Evolutionary conservation across 2,797 vertebrate species (phyloP), one percentile per base, ranked within the genome.

Genomic region (Cyprinodon diabolis): DNA sequence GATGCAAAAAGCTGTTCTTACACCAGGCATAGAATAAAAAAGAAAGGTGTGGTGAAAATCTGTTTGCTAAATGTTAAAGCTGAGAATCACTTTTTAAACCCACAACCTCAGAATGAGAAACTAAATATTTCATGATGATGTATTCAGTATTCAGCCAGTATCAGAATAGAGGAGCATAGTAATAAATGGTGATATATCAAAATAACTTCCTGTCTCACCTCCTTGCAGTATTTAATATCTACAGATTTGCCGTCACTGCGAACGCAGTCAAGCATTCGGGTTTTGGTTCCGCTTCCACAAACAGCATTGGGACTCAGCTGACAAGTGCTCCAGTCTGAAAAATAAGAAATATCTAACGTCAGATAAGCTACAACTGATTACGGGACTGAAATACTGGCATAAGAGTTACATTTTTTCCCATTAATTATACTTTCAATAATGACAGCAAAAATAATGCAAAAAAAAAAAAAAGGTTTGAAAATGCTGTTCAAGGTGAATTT

Each of bases 161-260:
- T 72, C 15, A 5, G 19, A 62, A 30, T 15, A 8, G 58, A 8
- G 19, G 12, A 19, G 30, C 19, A 0, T 8, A 37, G 58, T 40
- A 19, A 66, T 48, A 49, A 17, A 51, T 51, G 11, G 9, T 19
- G 48, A 15, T 67, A 21, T 23, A 35, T 6, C 21, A 52, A 23
- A 54, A 25, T 10, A 17, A 69, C 4, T 25, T 10, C 43, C 30
- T 4, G 62, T 19, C 96, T 93, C 84, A 99, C 98, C 96, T 98
- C 94, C 84, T 97, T 94, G 65, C 98, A 99, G 86, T 95, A 96
- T 81, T 95, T 97, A 67, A 99, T 94, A 90, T 98, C 97, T 13
- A 99, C 97, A 0, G 98, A 99, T 84, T 98, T 98, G 77, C 96
- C 96, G n/a, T 99, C 97, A 2, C 98, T 98, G 82, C 98, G 96